A percentile compares a stretch with the other conserved stretches of the same genome.
Conservation (phyloP, 1,140 invertebrate genomes). For the Panonychus citri region DNA sequence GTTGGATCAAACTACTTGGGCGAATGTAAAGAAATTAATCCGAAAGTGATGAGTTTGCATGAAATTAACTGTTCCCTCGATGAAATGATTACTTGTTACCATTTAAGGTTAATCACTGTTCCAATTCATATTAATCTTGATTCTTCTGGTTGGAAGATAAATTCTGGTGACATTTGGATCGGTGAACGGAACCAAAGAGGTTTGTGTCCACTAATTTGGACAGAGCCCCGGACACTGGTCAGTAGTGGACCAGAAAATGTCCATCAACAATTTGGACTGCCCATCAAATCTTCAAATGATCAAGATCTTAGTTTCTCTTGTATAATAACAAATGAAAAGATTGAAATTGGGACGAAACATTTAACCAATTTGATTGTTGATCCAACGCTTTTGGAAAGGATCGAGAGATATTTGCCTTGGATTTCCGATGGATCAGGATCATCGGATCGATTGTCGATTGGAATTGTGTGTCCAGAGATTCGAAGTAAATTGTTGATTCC, state of each 20-base stretch:
- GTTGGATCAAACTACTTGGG: neutral
- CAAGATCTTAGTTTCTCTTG: neutral
- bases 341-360: neutral
- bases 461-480: neutral
- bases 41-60: constrained; percentile 2
- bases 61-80: constrained; percentile 2
- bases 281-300: neutral
- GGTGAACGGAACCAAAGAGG: neutral
- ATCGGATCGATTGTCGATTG: neutral
- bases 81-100: constrained; percentile 2
- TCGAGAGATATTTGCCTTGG: neutral
- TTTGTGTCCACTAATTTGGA: neutral
- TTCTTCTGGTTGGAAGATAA: neutral
- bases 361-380: neutral
- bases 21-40: neutral
- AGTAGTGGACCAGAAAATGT: too few species aligned
- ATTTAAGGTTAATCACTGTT: constrained; percentile 6
- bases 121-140: constrained; percentile 4
- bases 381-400: constrained; percentile 8
- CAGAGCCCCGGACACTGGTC: too few species aligned
- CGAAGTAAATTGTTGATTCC: neutral
- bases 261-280: too few species aligned
- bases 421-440: neutral
- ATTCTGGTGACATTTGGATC: constrained; percentile 4
- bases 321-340: neutral